Conservation (phyloP, 1,140 invertebrate genomes). For the Lasioglossum albipes region DNA sequence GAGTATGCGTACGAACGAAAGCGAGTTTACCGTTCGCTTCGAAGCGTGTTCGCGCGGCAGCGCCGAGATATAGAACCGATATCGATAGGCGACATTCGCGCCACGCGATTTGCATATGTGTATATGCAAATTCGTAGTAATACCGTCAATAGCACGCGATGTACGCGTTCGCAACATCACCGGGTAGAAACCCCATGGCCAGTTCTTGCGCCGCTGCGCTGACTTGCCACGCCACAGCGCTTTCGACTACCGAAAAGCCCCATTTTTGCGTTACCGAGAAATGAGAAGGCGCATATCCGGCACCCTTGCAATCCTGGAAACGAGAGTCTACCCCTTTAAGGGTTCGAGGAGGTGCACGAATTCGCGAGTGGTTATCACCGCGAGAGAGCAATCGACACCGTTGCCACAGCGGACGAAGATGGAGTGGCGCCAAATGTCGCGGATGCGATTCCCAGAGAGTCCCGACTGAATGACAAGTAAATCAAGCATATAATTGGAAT, state of each 20-base stretch:
- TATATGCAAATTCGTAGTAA: conserved; percentile 38
- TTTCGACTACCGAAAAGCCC: no score
- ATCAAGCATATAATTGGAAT: conserved; percentile 68
- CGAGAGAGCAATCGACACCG: conserved; percentile 1
- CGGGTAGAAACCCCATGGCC: conserved; percentile 28
- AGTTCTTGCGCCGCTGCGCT: conserved; percentile 6
- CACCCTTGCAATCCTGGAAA: no score
- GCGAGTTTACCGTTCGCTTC: background rate
- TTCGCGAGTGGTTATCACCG: background rate
- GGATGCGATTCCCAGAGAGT: conserved; percentile 47
- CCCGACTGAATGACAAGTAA: conserved; percentile 63
- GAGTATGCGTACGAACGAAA: background rate
- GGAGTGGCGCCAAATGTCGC: conserved; percentile 64
- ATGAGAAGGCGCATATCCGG: no score
- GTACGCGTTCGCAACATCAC: conserved; percentile 11
- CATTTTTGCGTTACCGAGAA: no score
- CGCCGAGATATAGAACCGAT: conserved; percentile 5
- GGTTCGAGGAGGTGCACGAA: background rate
- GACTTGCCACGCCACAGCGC: background rate
- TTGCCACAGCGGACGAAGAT: conserved; percentile 39
- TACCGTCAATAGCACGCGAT: conserved; percentile 36
- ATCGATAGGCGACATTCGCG: conserved; percentile 37
- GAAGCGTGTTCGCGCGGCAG: conserved; percentile 4
- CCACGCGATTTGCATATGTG: conserved; percentile 35
- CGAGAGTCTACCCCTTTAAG: no score